phyloP scores from a whole-genome alignment of 2,113 vertebrate species.

The Piaya cayana region DNA sequence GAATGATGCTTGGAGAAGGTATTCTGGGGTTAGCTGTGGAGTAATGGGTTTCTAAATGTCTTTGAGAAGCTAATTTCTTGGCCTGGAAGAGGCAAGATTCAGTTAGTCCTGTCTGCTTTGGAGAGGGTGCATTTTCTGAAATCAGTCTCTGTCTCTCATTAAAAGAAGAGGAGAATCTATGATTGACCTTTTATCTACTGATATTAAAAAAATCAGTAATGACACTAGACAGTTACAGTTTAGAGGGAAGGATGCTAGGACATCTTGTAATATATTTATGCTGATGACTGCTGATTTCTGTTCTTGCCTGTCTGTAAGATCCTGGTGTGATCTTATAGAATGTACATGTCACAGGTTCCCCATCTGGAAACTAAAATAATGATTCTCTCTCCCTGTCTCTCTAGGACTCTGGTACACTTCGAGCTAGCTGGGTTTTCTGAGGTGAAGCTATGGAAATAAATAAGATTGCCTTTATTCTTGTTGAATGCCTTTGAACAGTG shows the following conservation, averaged over 20 bases:
- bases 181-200: background rate
- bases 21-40: background rate
- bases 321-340: background rate
- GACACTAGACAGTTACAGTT: background rate
- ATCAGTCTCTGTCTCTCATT: background rate
- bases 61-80: background rate
- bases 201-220: background rate
- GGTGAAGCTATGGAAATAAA: slow-evolving; percentile 8
- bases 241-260: background rate
- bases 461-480: slow-evolving; percentile 2
- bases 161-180: background rate
- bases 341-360: background rate
- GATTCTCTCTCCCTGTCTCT: background rate
- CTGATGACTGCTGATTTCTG: background rate
- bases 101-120: background rate
- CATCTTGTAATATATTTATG: background rate
- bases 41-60: background rate
- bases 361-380: slow-evolving; percentile 13
- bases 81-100: background rate
- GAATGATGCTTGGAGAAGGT: background rate
- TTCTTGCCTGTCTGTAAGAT: background rate
- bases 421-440: slow-evolving; percentile 20
- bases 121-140: background rate
- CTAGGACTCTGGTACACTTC: background rate
- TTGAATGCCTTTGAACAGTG: slow-evolving; percentile 1